Base-by-base conservation (phyloP, 2,797 vertebrate genomes). In the Hipposideros larvatus region DNA sequence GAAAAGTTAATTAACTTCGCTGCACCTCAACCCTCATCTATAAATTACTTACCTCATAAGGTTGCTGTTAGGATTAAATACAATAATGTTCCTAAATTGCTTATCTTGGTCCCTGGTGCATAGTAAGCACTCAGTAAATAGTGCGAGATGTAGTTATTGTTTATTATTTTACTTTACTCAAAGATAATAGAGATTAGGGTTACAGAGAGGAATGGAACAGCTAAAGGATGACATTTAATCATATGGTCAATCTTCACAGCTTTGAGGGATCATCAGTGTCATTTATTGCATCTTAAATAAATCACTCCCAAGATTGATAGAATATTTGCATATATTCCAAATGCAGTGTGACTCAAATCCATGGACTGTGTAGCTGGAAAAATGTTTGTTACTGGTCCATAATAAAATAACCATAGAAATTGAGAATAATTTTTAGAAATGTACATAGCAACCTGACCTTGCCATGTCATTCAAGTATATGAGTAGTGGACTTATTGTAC, bases 1-100 rank as follows among this genome's bases (percentile, higher is more conserved):
- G 74, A 91, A 89, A 97, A 88, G 28, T 87, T 77, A 93, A 97
- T 97, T 95, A 96, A 95, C 19, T 48, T 66, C 11, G 51, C 16
- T 79, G 16, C 2, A 86, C 24, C 26, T 59, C 57, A 70, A 48
- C 88, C 24, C 22, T 96, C 82, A 37, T 91, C 43, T 91, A 65
- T 88, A 90, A 92, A 87, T 95, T 65, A 83, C 31, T 95, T 92
- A 55, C 26, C 15, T 94, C 71, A 78, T 70, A 87, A 90, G 51
- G 57, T 43, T 65, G 78, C 59, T 79, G 4, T 71, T 79, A 92
- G 37, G 92, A 78, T 90, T 88, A 94, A 94, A 78, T 86, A n/a
- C 43, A 96, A 9, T 55, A 68, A 70, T 88, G 21, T 48, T 14
- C 91, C 43, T 53, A 55, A 71, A 87, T 92, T 14, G 0, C 77